Evolutionary conservation across 2,113 vertebrate species (phyloP).

Genomic region (Chaetodon trifascialis): DNA sequence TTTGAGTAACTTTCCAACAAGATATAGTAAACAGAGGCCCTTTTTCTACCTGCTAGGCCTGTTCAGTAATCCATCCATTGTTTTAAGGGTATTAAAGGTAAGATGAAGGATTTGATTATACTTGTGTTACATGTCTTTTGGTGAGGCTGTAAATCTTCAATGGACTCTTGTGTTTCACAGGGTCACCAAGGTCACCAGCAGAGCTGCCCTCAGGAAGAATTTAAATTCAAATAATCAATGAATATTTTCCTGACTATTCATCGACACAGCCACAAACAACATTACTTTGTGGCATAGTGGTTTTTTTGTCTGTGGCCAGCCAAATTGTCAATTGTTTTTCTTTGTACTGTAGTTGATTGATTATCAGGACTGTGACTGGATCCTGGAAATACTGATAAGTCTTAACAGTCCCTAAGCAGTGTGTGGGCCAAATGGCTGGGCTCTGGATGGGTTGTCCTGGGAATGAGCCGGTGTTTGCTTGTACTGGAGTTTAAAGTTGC

Average conservation of each 20-base stretch:
- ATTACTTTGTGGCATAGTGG: constrained; percentile 20
- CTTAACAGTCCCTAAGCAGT: constrained; percentile 40
- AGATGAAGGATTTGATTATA: constrained; percentile 32
- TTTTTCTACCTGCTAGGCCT: background rate
- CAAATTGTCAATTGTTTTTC: constrained; percentile 34
- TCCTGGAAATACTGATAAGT: constrained; percentile 75
- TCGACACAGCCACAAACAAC: constrained; percentile 13
- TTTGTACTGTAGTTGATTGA: constrained; percentile 61
- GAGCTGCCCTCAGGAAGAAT: constrained; percentile 12
- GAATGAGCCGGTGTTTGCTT: constrained; percentile 66
- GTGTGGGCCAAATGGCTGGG: constrained; percentile 56
- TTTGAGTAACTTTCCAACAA: background rate
- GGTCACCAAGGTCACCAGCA: constrained; percentile 6
- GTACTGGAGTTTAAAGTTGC: constrained; percentile 60
- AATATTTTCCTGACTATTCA: constrained; percentile 17
- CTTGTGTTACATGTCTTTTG: constrained; percentile 20
- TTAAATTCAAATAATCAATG: constrained; percentile 4
- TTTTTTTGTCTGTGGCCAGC: constrained; percentile 10
- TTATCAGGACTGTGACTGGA: constrained; percentile 43
- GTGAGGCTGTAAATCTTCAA: constrained; percentile 14
- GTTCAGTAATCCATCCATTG: background rate
- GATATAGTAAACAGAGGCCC: background rate
- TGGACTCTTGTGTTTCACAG: constrained; percentile 25
- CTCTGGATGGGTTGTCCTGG: constrained; percentile 23
- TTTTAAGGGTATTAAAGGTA: background rate